Base-by-base conservation (phyloP, 2,888 invertebrate species). In the Trissoscelio sp. region DNA sequence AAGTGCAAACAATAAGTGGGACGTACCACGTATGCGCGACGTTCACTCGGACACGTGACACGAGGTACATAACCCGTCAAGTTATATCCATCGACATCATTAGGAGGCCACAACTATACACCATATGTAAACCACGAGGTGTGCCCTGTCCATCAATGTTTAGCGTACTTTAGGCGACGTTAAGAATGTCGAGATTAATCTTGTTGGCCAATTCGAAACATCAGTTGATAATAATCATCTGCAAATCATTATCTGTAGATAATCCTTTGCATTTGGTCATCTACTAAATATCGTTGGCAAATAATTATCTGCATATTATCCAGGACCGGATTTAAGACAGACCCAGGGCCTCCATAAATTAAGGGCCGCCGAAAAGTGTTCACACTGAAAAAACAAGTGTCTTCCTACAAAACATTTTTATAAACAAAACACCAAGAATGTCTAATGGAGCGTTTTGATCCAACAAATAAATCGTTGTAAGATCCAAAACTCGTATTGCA, bases 1-100 rank as follows among this genome's bases (percentile, higher is more conserved):
- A 77, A 79, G 77, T 79, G 77, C 77, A 78, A 80, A 72, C 69
- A 77, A 73, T 84, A 89, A 88, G 87, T 89, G 86, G 88, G 88
- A 87, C 89, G 87, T 83, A 86, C 88, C 88, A 89, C 88, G 88
- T 89, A 89, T 85, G 85, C 85, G 48, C 78, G 53, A 62, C 62
- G 73, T 20, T 78, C 58, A 46, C 51, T 74, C 55, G 77, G 64
- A 74, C 80, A 82, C 79, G 78, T 81, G 77, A 80, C 70, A 22
- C 75, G 64, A 60, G 77, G 79, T 77, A 55, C 44, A 72, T 31
- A 77, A 67, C 75, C 62, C 77, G 58, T 11, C 58, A 48, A 51
- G 75, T 64, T 70, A 66, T 75, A 81, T 60, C 72, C 69, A 46
- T 72, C 62, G 79, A 60, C 74, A 73, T 73, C 74, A 72, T 77